Percentiles rank a stretch among this genome's conserved stretches.
These are phyloP conservation scores for Drosophila mayaguana DNA, from an alignment of 2,888 invertebrate genomes.

Conservation along the genomic window DNA sequence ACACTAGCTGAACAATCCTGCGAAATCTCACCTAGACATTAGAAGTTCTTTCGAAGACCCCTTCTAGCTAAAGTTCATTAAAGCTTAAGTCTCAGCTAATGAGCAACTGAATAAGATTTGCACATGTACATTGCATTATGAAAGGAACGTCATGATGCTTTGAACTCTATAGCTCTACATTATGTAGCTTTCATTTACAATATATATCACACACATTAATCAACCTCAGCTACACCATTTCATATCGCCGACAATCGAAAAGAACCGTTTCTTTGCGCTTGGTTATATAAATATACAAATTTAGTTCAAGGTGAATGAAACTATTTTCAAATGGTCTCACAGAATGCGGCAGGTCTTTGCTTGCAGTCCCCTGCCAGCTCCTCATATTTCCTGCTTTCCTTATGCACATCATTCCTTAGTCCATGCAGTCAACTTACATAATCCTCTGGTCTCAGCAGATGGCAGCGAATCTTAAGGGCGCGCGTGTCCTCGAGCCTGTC, in stretches of 20 bases:
- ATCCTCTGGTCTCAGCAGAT: conserved; percentile 85
- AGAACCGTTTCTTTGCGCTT: not conserved
- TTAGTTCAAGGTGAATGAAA: not conserved
- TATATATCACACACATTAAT: too few relatives aligned
- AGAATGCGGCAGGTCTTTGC: not conserved
- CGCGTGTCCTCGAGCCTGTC: conserved; percentile 84
- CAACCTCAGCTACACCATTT: too few relatives aligned
- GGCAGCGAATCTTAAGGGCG: conserved; percentile 84
- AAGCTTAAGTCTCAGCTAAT: too few relatives aligned
- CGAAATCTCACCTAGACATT: too few relatives aligned
- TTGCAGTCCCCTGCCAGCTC: not conserved
- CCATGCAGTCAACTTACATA: conserved; percentile 81
- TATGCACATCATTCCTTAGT: not conserved
- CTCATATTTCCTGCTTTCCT: not conserved
- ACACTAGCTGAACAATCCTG: too few relatives aligned
- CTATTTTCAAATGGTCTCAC: not conserved
- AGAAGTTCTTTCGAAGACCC: too few relatives aligned
- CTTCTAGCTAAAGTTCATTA: too few relatives aligned
- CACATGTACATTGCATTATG: too few relatives aligned
- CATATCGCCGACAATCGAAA: not conserved
- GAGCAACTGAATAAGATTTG: too few relatives aligned
- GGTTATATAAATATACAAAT: not conserved
- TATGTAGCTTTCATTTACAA: too few relatives aligned
- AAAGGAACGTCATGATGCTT: too few relatives aligned
- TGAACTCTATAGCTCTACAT: too few relatives aligned